These are phyloP conservation scores for Calephelis perditalis DNA, from an alignment of 2,888 invertebrate species.

Conservation along the genomic window DNA sequence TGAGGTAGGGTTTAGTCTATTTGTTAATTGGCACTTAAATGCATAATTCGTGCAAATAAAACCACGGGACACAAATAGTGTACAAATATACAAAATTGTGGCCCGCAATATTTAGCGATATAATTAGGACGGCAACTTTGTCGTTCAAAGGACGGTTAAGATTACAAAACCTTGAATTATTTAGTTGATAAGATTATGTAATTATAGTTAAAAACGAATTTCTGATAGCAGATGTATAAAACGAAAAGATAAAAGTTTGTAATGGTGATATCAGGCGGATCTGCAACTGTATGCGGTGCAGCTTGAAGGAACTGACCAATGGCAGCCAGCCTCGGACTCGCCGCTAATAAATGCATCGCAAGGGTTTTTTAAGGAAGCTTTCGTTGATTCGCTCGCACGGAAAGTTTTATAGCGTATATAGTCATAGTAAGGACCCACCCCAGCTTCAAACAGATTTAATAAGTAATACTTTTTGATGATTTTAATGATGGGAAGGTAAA, in stretches of 20 bases:
- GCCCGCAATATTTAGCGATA: no score
- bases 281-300: constrained; percentile 65
- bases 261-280: constrained; percentile 58
- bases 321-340: constrained; percentile 38
- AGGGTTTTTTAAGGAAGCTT: constrained; percentile 38
- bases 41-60: no score
- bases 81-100: no score
- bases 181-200: constrained; percentile 11
- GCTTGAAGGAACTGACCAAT: constrained; percentile 64
- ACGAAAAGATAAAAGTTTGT: constrained; percentile 42
- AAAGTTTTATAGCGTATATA: neutral
- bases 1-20: no score
- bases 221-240: constrained; percentile 59
- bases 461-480: no score
- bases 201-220: constrained; percentile 19
- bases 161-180: constrained; percentile 1
- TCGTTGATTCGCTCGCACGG: constrained; percentile 22
- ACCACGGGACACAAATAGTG: no score
- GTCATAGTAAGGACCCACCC: no score
- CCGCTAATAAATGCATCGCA: constrained; percentile 51
- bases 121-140: no score
- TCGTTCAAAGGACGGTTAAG: neutral
- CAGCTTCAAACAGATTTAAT: no score
- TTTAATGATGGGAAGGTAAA: no score
- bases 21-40: no score